A percentile compares a stretch with the other conserved stretches of the same genome.
Evolutionary conservation across 2,113 vertebrate genomes (phyloP).

Genomic region (Thalassoma bifasciatum): DNA sequence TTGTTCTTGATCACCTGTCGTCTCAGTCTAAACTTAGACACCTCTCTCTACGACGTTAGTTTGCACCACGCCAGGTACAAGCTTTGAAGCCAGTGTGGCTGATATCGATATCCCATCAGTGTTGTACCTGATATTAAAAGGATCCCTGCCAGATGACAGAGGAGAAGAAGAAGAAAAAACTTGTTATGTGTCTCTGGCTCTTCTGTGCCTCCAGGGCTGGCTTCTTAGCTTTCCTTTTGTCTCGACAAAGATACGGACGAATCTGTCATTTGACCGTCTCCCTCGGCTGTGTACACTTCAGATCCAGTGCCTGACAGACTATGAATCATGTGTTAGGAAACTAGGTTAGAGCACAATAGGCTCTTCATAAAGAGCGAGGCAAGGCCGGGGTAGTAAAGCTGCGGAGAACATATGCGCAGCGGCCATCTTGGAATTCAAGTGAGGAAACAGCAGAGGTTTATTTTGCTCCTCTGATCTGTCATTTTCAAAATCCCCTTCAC

Average conservation of each 20-base stretch:
- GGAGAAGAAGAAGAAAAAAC: slow-evolving; percentile 25
- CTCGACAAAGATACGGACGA: slow-evolving; percentile 60
- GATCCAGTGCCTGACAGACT: slow-evolving; percentile 66
- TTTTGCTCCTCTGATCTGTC: slow-evolving; percentile 32
- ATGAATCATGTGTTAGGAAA: slow-evolving; percentile 77
- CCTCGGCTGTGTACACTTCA: slow-evolving; percentile 70
- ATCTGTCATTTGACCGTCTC: slow-evolving; percentile 77
- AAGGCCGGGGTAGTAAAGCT: slow-evolving; percentile 47
- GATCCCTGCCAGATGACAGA: slow-evolving; percentile 57
- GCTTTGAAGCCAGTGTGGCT: slow-evolving; percentile 52
- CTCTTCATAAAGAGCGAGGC: slow-evolving; percentile 69
- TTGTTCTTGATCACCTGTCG: slow-evolving; percentile 12
- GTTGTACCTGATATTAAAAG: slow-evolving; percentile 66
- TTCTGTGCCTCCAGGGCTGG: slow-evolving; percentile 58
- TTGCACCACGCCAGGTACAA: slow-evolving; percentile 38
- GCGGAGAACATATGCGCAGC: slow-evolving; percentile 24
- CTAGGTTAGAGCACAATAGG: slow-evolving; percentile 78
- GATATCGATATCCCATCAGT: slow-evolving; percentile 63
- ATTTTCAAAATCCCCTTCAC: slow-evolving; percentile 21
- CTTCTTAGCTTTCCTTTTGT: slow-evolving; percentile 79
- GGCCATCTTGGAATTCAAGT: slow-evolving; percentile 58
- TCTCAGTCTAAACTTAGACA: slow-evolving; percentile 52
- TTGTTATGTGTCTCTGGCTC: slow-evolving; percentile 58
- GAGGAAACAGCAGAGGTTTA: slow-evolving; percentile 40
- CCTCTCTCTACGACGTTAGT: slow-evolving; percentile 47